Evolutionary conservation across 1,140 invertebrate species (phyloP).

Genomic region (Laupala kohalensis): DNA sequence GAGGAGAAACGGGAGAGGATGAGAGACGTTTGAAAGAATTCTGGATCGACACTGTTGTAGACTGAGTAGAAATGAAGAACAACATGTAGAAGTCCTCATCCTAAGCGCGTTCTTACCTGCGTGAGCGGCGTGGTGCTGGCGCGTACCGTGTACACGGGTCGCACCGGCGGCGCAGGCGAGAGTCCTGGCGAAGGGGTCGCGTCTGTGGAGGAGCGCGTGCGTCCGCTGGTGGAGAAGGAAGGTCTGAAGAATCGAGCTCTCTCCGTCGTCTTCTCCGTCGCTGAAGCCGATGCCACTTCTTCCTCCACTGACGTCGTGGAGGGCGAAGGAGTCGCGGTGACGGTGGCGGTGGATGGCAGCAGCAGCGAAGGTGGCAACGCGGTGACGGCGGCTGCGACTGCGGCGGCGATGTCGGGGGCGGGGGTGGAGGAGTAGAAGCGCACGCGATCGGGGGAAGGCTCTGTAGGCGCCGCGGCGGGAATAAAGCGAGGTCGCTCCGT

Average conservation of each 20-base stretch:
- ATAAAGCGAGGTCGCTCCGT: background rate
- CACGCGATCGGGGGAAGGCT: background rate
- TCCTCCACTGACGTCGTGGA: background rate
- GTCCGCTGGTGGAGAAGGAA: background rate
- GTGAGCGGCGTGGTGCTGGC: background rate
- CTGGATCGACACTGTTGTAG: too few relatives aligned
- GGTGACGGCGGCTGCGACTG: background rate
- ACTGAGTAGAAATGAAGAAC: too few relatives aligned
- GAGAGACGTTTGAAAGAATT: too few relatives aligned
- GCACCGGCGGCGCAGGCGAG: background rate
- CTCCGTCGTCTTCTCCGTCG: background rate
- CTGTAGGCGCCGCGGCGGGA: background rate
- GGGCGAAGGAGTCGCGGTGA: background rate
- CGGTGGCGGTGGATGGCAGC: background rate
- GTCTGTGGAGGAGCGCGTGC: background rate
- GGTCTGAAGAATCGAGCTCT: background rate
- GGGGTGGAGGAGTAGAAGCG: background rate
- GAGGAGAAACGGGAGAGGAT: too few relatives aligned
- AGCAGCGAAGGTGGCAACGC: background rate
- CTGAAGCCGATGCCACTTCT: too few relatives aligned
- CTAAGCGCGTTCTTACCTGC: too few relatives aligned
- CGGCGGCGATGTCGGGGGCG: background rate
- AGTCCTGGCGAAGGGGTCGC: slow-evolving; percentile 2
- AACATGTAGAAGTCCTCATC: too few relatives aligned
- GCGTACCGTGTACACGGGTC: background rate